Conservation (phyloP, 1,140 invertebrate species). For the Drosophila mayri region DNA sequence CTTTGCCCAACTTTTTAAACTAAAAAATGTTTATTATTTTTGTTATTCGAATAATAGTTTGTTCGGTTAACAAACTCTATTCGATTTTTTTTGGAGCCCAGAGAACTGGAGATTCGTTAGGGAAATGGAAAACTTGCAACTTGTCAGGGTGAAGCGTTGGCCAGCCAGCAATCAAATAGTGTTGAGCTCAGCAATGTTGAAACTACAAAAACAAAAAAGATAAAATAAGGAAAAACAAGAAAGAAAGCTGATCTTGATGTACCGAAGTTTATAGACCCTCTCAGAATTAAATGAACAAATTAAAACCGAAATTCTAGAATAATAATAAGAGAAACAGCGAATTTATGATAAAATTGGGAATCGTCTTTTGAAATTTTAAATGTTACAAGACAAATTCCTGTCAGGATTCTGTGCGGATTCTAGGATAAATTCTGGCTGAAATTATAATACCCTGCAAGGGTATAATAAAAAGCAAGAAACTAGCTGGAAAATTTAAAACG, state of each 20-base stretch:
- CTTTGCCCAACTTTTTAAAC: no score
- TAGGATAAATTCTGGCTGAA: no score
- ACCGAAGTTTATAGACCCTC: no score
- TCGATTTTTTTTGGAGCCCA: not conserved
- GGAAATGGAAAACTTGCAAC: conserved; percentile 39
- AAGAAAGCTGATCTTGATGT: no score
- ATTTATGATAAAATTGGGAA: no score
- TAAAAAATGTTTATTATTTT: not conserved
- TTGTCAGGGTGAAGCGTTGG: conserved; percentile 43
- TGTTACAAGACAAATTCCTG: no score
- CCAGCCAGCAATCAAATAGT: conserved; percentile 66
- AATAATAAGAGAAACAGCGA: no score
- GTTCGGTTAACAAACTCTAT: not conserved
- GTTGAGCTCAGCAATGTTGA: conserved; percentile 56
- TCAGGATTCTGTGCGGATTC: no score
- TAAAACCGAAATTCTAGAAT: no score
- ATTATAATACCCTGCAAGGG: no score
- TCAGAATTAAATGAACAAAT: no score
- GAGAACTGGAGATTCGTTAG: conserved; percentile 9
- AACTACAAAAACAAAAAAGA: not conserved
- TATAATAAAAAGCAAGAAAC: conserved; percentile 22
- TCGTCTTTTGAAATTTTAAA: no score
- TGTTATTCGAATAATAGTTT: not conserved
- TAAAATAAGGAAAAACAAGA: not conserved
- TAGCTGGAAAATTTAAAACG: conserved; percentile 57